A percentile compares a stretch with the other conserved stretches of the same genome.
These are phyloP conservation scores for Aleiodes alternator DNA, from an alignment of 2,888 invertebrate species.

Conservation along the genomic window DNA sequence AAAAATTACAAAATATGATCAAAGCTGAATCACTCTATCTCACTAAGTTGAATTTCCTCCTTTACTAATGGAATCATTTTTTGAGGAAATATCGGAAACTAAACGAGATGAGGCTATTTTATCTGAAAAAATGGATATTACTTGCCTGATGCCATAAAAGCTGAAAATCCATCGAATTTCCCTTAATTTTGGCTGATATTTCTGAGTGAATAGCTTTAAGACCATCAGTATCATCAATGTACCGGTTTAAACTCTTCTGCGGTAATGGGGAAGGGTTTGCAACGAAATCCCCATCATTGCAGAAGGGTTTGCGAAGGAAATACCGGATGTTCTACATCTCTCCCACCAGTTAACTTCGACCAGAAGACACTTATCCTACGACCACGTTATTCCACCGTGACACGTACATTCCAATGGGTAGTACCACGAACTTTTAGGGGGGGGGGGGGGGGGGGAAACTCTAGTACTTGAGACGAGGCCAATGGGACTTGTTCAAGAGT, in stretches of 20 bases:
- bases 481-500: slow-evolving; percentile 52
- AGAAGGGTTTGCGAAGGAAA: slow-evolving; percentile 5
- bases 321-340: slow-evolving; percentile 8
- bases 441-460: no score
- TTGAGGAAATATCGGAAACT: no score
- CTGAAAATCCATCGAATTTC: not conserved
- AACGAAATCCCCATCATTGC: not conserved
- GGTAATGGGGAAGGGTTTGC: not conserved
- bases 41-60: no score
- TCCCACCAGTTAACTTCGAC: not conserved
- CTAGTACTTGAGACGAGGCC: slow-evolving; percentile 43
- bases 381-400: slow-evolving; percentile 19
- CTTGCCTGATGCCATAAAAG: not conserved
- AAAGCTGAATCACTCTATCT: no score
- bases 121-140: no score
- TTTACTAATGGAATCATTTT: no score
- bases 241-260: no score
- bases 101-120: no score
- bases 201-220: not conserved
- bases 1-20: no score
- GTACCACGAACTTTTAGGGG: slow-evolving; percentile 34
- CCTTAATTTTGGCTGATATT: not conserved
- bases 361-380: slow-evolving; percentile 16
- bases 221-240: no score
- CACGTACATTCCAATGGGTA: slow-evolving; percentile 39